These are phyloP conservation scores for Lonchura striata DNA, from an alignment of 2,113 vertebrate genomes.

Conservation along the genomic window DNA sequence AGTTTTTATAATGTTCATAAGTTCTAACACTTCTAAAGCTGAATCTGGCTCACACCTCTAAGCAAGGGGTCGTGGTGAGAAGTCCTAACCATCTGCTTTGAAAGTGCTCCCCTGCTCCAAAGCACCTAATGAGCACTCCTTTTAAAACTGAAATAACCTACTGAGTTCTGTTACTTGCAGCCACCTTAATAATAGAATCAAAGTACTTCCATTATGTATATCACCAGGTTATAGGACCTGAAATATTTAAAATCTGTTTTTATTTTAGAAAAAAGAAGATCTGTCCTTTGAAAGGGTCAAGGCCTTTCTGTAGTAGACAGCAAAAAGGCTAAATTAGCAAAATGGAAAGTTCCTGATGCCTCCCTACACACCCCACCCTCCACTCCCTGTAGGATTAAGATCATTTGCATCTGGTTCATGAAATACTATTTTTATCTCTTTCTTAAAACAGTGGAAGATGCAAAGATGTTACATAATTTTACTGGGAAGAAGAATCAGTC, in stretches of 20 bases:
- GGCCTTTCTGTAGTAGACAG: background rate
- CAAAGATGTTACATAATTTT: background rate
- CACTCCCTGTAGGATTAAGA: background rate
- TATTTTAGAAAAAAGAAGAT: background rate
- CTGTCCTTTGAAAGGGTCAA: background rate
- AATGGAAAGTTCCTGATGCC: background rate
- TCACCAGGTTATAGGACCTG: background rate
- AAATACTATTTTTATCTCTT: background rate
- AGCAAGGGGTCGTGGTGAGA: background rate
- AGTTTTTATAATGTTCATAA: background rate
- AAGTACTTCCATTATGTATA: background rate
- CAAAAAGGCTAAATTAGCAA: background rate
- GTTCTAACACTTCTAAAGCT: background rate
- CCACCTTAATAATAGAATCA: background rate
- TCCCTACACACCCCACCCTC: rapidly evolving
- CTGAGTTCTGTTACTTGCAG: background rate
- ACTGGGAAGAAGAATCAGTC: background rate
- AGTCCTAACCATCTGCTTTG: background rate
- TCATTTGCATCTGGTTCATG: background rate
- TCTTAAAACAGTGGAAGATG: background rate
- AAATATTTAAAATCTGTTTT: background rate
- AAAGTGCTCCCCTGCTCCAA: background rate
- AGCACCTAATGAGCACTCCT: background rate
- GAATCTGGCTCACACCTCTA: background rate
- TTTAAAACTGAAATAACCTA: background rate